Percentiles rank a stretch among this genome's conserved stretches.
phyloP scores from a whole-genome alignment of 1,140 invertebrate genomes.

The Cryptotermes secundus region DNA sequence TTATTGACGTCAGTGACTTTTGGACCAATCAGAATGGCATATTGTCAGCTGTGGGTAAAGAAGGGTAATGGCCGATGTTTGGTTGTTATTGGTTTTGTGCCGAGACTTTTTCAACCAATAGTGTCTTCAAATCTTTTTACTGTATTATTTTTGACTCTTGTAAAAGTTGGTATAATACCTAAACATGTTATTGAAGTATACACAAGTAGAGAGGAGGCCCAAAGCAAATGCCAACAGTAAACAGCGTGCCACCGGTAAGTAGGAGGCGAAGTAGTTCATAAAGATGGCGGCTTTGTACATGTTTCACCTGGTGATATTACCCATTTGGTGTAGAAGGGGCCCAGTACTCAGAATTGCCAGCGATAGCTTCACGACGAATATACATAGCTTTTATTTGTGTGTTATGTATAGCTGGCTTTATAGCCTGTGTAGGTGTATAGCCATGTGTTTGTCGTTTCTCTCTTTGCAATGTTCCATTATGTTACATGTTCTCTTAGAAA shows the following conservation, averaged over 20 bases:
- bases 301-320: too few relatives aligned
- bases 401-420: too few relatives aligned
- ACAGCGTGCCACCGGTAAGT: slow-evolving; percentile 25
- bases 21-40: slow-evolving; percentile 7
- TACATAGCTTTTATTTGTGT: too few relatives aligned
- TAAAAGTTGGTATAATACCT: not conserved
- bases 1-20: not conserved
- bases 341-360: too few relatives aligned
- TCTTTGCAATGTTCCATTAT: too few relatives aligned
- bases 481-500: too few relatives aligned
- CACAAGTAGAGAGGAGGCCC: slow-evolving; percentile 22
- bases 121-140: not conserved
- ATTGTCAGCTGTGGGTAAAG: slow-evolving; percentile 15
- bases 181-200: slow-evolving; percentile 24
- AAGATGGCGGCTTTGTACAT: slow-evolving; percentile 19
- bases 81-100: not conserved
- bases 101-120: slow-evolving; percentile 24
- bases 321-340: too few relatives aligned
- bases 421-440: too few relatives aligned
- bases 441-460: too few relatives aligned
- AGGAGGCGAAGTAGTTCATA: not conserved
- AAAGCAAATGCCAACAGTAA: slow-evolving; percentile 8
- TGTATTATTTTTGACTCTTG: slow-evolving; percentile 1
- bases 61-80: slow-evolving; percentile 23
- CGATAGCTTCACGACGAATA: too few relatives aligned